Base-by-base conservation (phyloP, 1,140 invertebrate species). In the Solen grandis region DNA sequence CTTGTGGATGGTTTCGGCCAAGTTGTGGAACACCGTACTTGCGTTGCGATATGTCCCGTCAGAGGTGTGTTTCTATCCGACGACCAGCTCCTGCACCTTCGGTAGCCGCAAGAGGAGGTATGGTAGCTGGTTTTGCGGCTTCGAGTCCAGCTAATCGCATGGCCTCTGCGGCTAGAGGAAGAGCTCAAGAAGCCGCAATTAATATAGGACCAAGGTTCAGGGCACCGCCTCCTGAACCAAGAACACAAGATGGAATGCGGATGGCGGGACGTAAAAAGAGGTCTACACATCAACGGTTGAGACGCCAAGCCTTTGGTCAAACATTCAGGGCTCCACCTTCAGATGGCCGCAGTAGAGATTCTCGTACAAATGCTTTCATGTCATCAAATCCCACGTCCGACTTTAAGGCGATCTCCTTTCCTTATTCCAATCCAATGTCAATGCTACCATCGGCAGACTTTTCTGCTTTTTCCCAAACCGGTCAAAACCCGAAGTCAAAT, bases 21-120 rank as follows among this genome's bases (percentile, higher is more conserved):
- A 65, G 31, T 41, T 80, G 77, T 65, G 77, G 77, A 10, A 36
- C 68, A 52, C 77, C 77, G 13, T 80, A 72, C 33, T 22, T 80
- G 29, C 25, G 38, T 2, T 80, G 77, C 35, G 66, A 80, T 33
- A 19, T 54, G 19, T 27, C 31, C 13, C 31, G 59, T 4, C 22
- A 62, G 22, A 19, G 36, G 8, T 80, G 77, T 70, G 59, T 80
- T 1, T 80, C 77, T n/a, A 38, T 63, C 4, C 27, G 27, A 25
- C 41, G 68, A 19, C 68, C 46, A 38, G 27, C 22, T n/a, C 33
- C 74, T 33, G 35, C 13, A 25, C 36, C 33, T 27, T 52, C 35
- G 14, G 14, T 27, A n/a, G 41, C 52, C 13, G 68, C 35, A 19
- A 29, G 14, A n/a, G 29, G 25, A 33, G 66, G 35, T 22, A 27